These are phyloP conservation scores for Saguinus midas DNA, from an alignment of 2,113 vertebrate species.

Conservation along the genomic window DNA sequence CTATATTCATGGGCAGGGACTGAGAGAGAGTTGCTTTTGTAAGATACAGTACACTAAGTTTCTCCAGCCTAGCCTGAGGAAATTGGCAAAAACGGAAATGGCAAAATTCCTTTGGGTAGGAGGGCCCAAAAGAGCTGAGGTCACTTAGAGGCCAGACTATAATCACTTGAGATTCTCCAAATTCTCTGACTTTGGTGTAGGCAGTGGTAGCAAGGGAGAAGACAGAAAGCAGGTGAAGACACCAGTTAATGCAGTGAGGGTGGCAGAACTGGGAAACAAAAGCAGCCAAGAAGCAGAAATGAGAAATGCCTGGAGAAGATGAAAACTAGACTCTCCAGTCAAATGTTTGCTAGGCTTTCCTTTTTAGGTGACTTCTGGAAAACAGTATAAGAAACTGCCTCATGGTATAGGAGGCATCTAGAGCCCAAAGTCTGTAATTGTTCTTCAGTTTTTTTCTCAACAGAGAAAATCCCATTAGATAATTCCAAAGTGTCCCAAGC, in stretches of 20 bases:
- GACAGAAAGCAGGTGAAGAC: neutral
- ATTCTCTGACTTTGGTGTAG: neutral
- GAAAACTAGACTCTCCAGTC: neutral
- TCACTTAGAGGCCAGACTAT: neutral
- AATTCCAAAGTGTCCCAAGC: neutral
- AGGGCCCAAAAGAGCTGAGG: neutral
- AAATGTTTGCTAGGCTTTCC: neutral
- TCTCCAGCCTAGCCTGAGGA: neutral
- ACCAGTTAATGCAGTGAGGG: neutral
- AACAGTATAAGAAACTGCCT: neutral
- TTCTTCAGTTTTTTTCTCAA: neutral
- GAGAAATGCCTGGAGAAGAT: neutral
- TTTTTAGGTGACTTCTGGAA: neutral
- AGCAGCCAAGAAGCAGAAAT: neutral
- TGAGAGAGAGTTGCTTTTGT: neutral
- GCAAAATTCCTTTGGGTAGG: neutral
- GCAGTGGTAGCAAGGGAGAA: neutral
- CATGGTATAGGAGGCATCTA: neutral
- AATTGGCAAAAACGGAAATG: conserved; percentile 31
- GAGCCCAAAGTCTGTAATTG: neutral
- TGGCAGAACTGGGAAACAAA: neutral
- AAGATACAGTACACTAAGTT: neutral
- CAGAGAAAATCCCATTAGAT: neutral
- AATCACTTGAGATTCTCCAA: neutral
- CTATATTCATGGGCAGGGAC: neutral